These are phyloP conservation scores for Thaumetopoea pityocampa DNA, from an alignment of 1,140 invertebrate species.

Conservation along the genomic window DNA sequence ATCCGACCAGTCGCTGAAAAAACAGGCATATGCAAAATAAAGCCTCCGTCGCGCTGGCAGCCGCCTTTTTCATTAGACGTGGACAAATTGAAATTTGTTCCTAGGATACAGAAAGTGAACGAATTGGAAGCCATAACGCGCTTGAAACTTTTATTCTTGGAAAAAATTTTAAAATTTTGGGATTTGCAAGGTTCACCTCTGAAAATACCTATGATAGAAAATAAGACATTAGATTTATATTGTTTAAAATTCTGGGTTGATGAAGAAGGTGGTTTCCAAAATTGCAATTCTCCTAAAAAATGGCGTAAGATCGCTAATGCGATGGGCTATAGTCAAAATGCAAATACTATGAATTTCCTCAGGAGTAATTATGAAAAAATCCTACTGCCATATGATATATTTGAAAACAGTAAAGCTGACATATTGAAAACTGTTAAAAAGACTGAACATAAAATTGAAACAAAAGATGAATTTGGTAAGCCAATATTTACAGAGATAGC, in stretches of 20 bases:
- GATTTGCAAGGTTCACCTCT: constrained; percentile 94
- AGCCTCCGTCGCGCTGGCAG: constrained; percentile 88
- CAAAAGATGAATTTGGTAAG: constrained; percentile 37
- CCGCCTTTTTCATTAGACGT: constrained; percentile 99
- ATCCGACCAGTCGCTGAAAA: constrained; percentile 81
- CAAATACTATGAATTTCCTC: constrained; percentile 87
- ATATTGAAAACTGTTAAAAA: constrained; percentile 68
- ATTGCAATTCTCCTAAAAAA: constrained; percentile 89
- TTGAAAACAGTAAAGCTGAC: constrained; percentile 77
- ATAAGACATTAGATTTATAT: constrained; percentile 95
- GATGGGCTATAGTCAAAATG: constrained; percentile 89
- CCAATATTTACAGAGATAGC: constrained; percentile 52
- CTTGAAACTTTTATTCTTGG: constrained; percentile 97
- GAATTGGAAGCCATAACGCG: constrained; percentile 97
- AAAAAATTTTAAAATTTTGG: constrained; percentile 98
- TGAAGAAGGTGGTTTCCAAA: constrained; percentile 91
- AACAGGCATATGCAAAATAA: constrained; percentile 83
- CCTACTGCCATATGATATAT: constrained; percentile 93
- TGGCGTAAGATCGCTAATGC: constrained; percentile 92
- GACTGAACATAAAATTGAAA: constrained; percentile 49
- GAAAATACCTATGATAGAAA: constrained; percentile 96
- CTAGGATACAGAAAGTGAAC: constrained; percentile 96
- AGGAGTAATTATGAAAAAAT: constrained; percentile 94
- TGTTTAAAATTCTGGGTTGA: constrained; percentile 94
- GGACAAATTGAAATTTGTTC: constrained; percentile 97